phyloP scores from a whole-genome alignment of 2,113 vertebrate genomes.

The Myotis brandtii region DNA sequence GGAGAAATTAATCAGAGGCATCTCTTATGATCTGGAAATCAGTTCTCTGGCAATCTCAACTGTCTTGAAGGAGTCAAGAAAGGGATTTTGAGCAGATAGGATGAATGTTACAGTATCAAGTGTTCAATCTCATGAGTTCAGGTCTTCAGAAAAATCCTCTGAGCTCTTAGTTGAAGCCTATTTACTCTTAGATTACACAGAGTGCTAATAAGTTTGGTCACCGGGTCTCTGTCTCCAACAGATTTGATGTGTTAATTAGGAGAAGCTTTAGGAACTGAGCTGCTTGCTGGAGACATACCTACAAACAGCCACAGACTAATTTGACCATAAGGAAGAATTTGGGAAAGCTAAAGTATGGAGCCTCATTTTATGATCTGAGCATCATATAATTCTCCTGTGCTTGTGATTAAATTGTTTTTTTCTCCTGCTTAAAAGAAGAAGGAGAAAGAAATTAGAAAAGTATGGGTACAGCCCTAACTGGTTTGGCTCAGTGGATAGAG shows the following conservation, averaged over 20 bases:
- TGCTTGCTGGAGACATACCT: neutral
- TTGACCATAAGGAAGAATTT: neutral
- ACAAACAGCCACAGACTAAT: neutral
- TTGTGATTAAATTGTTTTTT: neutral
- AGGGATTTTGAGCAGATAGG: neutral
- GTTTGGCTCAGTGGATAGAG: no score
- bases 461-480: neutral
- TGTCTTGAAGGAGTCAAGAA: constrained; percentile 24
- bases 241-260: constrained; percentile 1
- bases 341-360: neutral
- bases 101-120: constrained; percentile 32
- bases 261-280: neutral
- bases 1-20: constrained; percentile 44
- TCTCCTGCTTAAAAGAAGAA: neutral
- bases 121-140: constrained; percentile 28
- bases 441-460: neutral
- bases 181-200: neutral
- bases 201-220: constrained; percentile 39
- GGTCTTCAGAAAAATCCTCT: constrained; percentile 50
- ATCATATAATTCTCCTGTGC: neutral
- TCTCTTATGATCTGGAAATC: constrained; percentile 28
- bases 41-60: constrained; percentile 11
- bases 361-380: neutral
- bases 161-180: neutral
- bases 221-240: constrained; percentile 7